Evolutionary conservation across 2,113 vertebrate species (phyloP).

Genomic region (Kryptolebias marmoratus): DNA sequence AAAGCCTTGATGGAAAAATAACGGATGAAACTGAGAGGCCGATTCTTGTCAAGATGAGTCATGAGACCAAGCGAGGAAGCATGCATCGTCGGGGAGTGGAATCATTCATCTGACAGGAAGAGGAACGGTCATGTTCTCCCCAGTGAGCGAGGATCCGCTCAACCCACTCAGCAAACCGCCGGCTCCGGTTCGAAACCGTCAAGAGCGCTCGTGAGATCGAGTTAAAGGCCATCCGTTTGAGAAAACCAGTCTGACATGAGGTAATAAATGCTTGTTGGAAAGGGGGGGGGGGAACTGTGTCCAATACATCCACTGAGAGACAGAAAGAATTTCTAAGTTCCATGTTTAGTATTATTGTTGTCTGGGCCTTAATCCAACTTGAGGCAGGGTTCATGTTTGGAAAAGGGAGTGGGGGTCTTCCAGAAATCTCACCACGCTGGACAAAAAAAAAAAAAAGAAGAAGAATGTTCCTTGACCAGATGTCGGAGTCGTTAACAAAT

Average conservation of each 20-base stretch:
- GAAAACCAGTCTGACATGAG: background rate
- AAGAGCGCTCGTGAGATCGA: no score
- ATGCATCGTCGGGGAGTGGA: background rate
- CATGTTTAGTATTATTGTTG: conserved; percentile 42
- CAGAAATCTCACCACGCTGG: no score
- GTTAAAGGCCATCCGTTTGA: no score
- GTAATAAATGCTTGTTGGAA: conserved; percentile 1
- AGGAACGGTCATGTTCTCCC: conserved; percentile 30
- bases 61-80: background rate
- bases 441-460: no score
- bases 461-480: conserved; percentile 30
- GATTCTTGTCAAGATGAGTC: conserved; percentile 39
- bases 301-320: conserved; percentile 16
- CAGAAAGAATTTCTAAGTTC: conserved; percentile 21
- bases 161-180: conserved; percentile 15
- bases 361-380: conserved; percentile 54
- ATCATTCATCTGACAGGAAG: conserved; percentile 35
- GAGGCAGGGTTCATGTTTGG: conserved; percentile 37
- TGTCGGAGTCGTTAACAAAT: conserved; percentile 33
- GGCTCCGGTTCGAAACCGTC: background rate
- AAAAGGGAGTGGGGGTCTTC: conserved; percentile 8
- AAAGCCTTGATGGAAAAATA: conserved; percentile 3
- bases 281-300: background rate
- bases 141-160: conserved; percentile 17
- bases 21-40: conserved; percentile 17